Base-by-base conservation (phyloP, 2,888 invertebrate genomes). In the Lithophane socia region DNA sequence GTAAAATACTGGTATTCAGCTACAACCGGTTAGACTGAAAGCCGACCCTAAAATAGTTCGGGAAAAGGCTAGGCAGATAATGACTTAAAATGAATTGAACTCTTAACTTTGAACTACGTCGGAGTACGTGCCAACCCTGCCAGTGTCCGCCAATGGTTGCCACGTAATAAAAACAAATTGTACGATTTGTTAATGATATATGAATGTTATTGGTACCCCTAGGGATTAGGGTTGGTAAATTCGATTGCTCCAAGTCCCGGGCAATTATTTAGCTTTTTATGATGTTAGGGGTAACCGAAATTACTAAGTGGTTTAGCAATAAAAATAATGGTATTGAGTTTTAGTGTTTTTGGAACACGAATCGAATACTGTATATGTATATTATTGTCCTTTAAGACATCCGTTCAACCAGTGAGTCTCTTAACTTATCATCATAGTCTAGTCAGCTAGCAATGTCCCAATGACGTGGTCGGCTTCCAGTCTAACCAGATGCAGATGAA, bases 131-230 rank as follows among this genome's bases (percentile, higher is more conserved):
- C 65, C 73, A 67, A 13, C 75, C 76, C 63, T 76, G 54, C 52
- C 13, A 18, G 10, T 52, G 60, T 37, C 66, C 77, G 73, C 75
- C 83, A 47, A 85, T 86, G 87, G 87, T 85, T 88, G 84, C 79
- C 88, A 85, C 87, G 78, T 92, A 92, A 92, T 92, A 92, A 91
- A 91, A 92, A 91, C 90, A 91, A 92, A 92, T 92, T 88, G 90
- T 85, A 74, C 83, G 84, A 83, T 86, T 83, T 82, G 77, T 78
- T 63, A 76, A 86, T 87, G 84, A 86, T 80, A 67, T 75, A 88
- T 77, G 69, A 67, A 77, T 77, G 77, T 84, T 87, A 77, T 77
- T 74, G 81, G 37, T 54, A 80, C 21, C 86, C 88, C 86, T 79
- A 75, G 85, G 83, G 89, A 87, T 82, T 73, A 79, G 79, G 86